A percentile compares a stretch with the other conserved stretches of the same genome.
phyloP scores from a whole-genome alignment of 2,113 vertebrate species.

The Casuarius casuarius region DNA sequence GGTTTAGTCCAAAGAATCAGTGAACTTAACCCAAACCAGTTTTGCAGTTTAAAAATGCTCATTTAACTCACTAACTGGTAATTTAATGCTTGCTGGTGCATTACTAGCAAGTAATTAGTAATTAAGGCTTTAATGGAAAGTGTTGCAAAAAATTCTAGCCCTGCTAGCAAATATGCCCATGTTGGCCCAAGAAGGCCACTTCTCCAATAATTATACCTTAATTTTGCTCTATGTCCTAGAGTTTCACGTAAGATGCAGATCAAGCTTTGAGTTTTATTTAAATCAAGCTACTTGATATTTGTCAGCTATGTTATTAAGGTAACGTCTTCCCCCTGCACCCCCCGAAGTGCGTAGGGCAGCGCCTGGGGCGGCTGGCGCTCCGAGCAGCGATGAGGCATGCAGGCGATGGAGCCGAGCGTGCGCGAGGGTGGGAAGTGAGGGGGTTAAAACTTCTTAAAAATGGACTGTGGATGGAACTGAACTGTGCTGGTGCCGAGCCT shows the following conservation, averaged over 20 bases:
- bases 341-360: neutral
- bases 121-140: neutral
- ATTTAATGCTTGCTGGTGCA: neutral
- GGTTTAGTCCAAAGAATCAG: no score
- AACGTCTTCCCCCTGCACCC: neutral
- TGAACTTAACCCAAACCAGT: neutral
- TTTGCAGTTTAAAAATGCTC: neutral
- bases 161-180: neutral
- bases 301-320: neutral
- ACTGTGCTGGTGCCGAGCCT: neutral
- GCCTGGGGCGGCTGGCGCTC: neutral
- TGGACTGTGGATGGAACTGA: conserved; percentile 40
- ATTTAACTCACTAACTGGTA: neutral
- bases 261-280: neutral
- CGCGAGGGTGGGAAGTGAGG: conserved; percentile 10
- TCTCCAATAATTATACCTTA: neutral
- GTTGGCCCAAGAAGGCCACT: neutral
- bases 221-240: neutral
- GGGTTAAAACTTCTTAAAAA: conserved; percentile 61
- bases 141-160: neutral
- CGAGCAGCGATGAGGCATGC: neutral
- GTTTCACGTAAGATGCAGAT: neutral
- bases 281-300: neutral
- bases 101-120: neutral
- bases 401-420: neutral